Base-by-base conservation (phyloP, 1,140 invertebrate genomes). In the Zaprionus lachaisei region DNA sequence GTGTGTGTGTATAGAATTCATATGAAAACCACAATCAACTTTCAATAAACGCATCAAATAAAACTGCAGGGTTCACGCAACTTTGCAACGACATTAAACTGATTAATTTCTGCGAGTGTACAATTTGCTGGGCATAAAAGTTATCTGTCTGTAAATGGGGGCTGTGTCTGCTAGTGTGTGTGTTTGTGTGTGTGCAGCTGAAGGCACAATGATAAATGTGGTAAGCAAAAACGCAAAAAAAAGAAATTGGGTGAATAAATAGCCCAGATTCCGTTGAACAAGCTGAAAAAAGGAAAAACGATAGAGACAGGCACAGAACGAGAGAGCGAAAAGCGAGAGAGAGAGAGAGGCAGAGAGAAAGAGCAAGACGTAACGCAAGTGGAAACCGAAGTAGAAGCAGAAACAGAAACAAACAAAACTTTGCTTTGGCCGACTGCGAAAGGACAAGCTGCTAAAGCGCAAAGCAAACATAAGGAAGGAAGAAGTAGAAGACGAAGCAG, bases 221-320 rank as follows among this genome's bases (percentile, higher is more conserved):
- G 70, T 63, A 77, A 74, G 80, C 60, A 70, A 71, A 86, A 70
- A 77, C 49, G 69, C 28, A 28, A 26, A 87, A 79, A 81, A 80
- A 84, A 89, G 79, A 91, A 91, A 92, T 91, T 91, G 90, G 90
- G 90, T 91, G 90, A 91, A 90, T 92, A 91, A 91, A 89, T 91
- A 91, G 81, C 90, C 82, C 77, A 91, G 90, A 91, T 91, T 92
- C 85, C 90, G 86, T 90, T 85, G 85, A 85, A 80, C 77, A 82
- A 77, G 81, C 84, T 81, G 37, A 71, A 81, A 78, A 77, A 85
- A 83, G 67, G 54, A 38, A 66, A 44, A 44, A 41, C 26, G 24
- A 56, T 28, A 76, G 76, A 28, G 51, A 63, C 57, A 71, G 67
- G 63, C 38, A 68, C 60, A 47, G 47, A 44, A 56, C 24, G 58